Conservation (phyloP, 2,888 invertebrate genomes). For the Archaeoteleia sp. region DNA sequence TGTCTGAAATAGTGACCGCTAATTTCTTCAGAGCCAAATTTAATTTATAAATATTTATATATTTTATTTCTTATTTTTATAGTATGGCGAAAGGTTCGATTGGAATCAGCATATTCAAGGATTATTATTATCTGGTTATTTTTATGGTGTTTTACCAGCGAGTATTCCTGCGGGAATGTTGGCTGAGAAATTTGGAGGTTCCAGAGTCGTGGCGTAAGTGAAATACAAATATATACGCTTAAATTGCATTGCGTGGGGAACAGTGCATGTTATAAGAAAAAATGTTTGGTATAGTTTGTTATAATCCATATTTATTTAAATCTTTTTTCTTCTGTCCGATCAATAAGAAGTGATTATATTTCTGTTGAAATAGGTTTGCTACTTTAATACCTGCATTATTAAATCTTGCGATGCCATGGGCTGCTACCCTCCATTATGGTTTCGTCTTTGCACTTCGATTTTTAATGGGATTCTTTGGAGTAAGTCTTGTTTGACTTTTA, state of each 20-base stretch:
- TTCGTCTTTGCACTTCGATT: constrained; percentile 68
- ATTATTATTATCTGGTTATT: constrained; percentile 65
- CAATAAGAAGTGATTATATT: too few relatives aligned
- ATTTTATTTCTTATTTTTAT: too few relatives aligned
- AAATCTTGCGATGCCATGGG: constrained; percentile 71
- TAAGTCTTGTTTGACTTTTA: too few relatives aligned
- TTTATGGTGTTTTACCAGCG: constrained; percentile 68
- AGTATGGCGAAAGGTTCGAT: constrained; percentile 68
- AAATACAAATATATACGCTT: too few relatives aligned
- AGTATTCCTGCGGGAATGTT: constrained; percentile 70
- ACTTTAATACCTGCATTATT: constrained; percentile 71
- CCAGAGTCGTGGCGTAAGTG: constrained; percentile 72
- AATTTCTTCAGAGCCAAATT: too few relatives aligned
- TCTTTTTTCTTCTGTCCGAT: too few relatives aligned
- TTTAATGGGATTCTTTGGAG: constrained; percentile 72
- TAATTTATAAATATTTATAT: background rate
- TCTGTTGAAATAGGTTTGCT: constrained; percentile 70
- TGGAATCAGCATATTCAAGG: constrained; percentile 70
- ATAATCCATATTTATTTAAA: constrained; percentile 4
- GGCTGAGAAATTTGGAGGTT: constrained; percentile 72
- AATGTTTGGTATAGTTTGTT: background rate
- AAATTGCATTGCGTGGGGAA: too few relatives aligned
- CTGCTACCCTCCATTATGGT: constrained; percentile 61
- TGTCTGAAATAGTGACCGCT: too few relatives aligned
- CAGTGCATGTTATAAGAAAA: too few relatives aligned